Base-by-base conservation (phyloP, 2,797 vertebrate genomes). In the Ctenochaetus hawaiiensis region DNA sequence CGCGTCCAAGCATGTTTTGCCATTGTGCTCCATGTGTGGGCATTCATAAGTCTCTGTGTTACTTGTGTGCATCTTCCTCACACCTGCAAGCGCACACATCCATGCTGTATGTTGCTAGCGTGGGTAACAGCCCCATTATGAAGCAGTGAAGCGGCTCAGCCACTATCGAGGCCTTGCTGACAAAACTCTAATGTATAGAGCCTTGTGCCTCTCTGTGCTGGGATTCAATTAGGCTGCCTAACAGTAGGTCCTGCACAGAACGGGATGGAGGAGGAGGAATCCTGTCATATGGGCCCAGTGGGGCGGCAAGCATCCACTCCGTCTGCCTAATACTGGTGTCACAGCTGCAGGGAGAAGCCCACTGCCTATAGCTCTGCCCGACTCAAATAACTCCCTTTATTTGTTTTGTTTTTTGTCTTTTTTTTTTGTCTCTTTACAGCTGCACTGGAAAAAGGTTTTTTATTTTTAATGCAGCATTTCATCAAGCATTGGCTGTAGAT, bases 221-320 rank as follows among this genome's bases (percentile, higher is more conserved):
- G 83, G 87, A 90, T 93, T 91, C 89, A 90, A 90, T 92, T 93
- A 92, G 84, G 68, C 68, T 82, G 63, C 71, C 87, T 73, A 78
- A 82, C 75, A 81, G 76, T 75, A 8, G 58, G 67, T 67, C 75
- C 78, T 45, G 82, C 60, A 59, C 41, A 44, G 67, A 84, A 83
- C 66, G 77, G 85, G 86, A 78, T 70, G 75, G 76, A 89, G 87
- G 90, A 92, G 88, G 91, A 91, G 90, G 82, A 89, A 89, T 49
- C 78, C 73, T 91, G 92, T 93, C 93, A 91, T 80, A 82, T 53
- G 87, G 89, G 78, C 84, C 89, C 89, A 91, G 78, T 80, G 89
- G 82, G 83, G 87, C 70, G 66, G 81, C 87, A 81, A 91, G 80
- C 72, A 70, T 72, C 79, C 81, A 80, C 87, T 90, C 82, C 52